Evolutionary conservation across 2,888 invertebrate genomes (phyloP), one percentile per base, ranked within the genome.

Genomic region (Trichacis sp.): DNA sequence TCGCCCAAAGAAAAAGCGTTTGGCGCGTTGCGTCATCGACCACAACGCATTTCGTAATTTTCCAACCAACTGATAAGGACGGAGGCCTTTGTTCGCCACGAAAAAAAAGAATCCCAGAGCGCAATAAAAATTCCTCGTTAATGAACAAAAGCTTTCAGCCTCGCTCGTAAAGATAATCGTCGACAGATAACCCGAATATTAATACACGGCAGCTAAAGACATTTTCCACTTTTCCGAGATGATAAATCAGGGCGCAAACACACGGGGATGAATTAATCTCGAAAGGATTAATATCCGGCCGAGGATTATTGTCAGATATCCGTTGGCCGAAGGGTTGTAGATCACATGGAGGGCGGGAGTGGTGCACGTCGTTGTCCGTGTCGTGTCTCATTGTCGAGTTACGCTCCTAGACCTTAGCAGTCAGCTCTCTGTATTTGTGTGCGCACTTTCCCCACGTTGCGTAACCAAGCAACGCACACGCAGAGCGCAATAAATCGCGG

Each of bases 361-460:
- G 73, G 75, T 74, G 76, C 76, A 73, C 76, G 77, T 76, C 74
- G 75, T 69, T 72, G 77, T 72, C 74, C 70, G 73, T 77, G 73
- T 77, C 75, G 77, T 77, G 75, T 74, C 76, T 77, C 74, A 82
- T 82, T 82, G 81, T 82, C 80, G 4, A 3, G 24, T 24, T 8
- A 3, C 24, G 3, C 24, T 24, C 24, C 33, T 36, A 57, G 60
- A 49, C 43, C 38, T 42, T 33, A 33, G 33, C 33, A 5, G 24
- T 24, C 24, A 8, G 24, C 4, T 3, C 3, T 8, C 4, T 8
- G 24, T 8, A 8, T 11, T 9, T 6, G 2, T 33, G 11, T n/a
- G 33, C n/a, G 33, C 33, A 33, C 33, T 33, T 33, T 33, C 33
- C 40, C 14, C 40, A 14, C 40, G 15, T 40, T 40, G 40, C 14